Percentiles rank a stretch among this genome's conserved stretches.
These are phyloP conservation scores for Brachypterus glaber DNA, from an alignment of 2,888 invertebrate genomes.

Conservation along the genomic window DNA sequence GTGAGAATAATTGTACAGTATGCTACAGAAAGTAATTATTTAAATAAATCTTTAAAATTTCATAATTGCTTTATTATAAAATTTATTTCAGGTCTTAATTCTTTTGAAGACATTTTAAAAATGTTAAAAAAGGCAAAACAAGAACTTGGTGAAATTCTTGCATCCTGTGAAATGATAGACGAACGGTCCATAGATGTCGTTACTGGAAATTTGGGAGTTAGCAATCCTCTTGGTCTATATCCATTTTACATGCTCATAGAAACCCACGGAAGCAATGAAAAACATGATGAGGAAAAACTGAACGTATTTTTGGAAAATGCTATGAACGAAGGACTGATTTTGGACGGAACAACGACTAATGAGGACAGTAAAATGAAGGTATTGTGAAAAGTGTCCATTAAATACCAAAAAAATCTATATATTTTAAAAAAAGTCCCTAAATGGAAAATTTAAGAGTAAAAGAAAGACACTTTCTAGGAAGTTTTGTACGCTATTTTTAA, in stretches of 20 bases:
- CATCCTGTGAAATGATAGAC: slow-evolving; percentile 95
- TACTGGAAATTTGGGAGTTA: slow-evolving; percentile 50
- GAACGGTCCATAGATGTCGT: slow-evolving; percentile 58
- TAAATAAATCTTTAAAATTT: too few relatives aligned
- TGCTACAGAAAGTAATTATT: too few relatives aligned
- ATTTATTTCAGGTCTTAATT: slow-evolving; percentile 69
- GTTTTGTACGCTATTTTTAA: too few relatives aligned
- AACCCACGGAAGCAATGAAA: slow-evolving; percentile 74
- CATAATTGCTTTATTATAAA: too few relatives aligned
- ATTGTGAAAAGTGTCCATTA: slow-evolving; percentile 24
- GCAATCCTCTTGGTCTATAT: slow-evolving; percentile 53
- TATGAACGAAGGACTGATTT: slow-evolving; percentile 60
- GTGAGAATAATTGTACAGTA: too few relatives aligned
- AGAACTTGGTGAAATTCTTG: slow-evolving; percentile 79
- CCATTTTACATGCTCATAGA: slow-evolving; percentile 83
- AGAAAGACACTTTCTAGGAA: too few relatives aligned
- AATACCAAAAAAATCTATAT: neutral
- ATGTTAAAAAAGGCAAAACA: slow-evolving; percentile 65
- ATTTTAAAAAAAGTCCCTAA: too few relatives aligned
- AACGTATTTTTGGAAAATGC: slow-evolving; percentile 63
- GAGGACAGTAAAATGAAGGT: slow-evolving; percentile 75
- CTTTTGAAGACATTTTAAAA: slow-evolving; percentile 68
- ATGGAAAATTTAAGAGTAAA: too few relatives aligned
- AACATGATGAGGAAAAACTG: slow-evolving; percentile 84
- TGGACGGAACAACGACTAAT: slow-evolving; percentile 78